These are phyloP conservation scores for Deroptyus accipitrinus DNA, from an alignment of 2,113 vertebrate genomes.

Conservation along the genomic window DNA sequence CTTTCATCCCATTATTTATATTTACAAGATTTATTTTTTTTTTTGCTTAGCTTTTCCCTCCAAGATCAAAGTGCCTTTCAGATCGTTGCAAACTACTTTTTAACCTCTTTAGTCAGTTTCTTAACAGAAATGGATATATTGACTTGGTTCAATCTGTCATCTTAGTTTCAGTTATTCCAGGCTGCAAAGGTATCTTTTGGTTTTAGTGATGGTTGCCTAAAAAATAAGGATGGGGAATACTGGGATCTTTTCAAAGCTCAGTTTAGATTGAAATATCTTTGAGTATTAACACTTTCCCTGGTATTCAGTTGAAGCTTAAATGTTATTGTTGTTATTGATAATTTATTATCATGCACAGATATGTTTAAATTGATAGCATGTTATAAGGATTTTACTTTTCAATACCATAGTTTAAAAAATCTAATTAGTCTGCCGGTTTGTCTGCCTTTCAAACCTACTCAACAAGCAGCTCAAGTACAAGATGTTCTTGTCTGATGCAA, in stretches of 20 bases:
- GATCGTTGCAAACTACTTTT: background rate
- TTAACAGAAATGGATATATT: background rate
- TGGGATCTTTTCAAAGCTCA: background rate
- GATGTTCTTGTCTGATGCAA: constrained; percentile 54
- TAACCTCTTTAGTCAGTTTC: background rate
- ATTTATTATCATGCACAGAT: background rate
- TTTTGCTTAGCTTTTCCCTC: background rate
- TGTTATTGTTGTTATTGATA: background rate
- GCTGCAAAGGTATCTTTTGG: background rate
- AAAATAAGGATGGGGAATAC: background rate
- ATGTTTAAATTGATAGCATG: background rate
- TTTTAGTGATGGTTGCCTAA: background rate
- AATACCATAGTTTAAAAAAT: background rate
- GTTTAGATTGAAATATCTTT: background rate
- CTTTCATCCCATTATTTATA: background rate
- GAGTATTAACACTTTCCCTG: background rate
- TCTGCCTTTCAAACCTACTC: constrained; percentile 55
- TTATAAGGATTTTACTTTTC: constrained; percentile 1
- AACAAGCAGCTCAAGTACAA: constrained; percentile 53
- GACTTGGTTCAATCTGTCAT: background rate
- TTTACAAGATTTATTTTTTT: background rate
- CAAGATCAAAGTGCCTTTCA: background rate
- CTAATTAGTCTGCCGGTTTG: constrained; percentile 6
- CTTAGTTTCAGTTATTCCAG: background rate
- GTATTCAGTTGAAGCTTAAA: background rate